Conservation (phyloP, 2,797 vertebrate genomes). For the Triplophysa yarkandensis region DNA sequence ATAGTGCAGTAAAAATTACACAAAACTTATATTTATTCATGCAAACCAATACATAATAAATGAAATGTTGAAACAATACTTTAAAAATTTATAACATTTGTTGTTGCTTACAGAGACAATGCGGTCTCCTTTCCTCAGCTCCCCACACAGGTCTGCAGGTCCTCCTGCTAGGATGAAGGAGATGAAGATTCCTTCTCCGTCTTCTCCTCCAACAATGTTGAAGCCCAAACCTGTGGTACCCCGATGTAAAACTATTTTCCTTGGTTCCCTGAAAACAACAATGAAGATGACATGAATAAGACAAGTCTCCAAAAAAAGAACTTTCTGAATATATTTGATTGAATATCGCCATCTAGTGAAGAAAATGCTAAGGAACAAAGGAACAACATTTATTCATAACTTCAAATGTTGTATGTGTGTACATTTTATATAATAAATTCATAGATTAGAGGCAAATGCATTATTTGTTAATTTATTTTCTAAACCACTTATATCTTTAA, state of each 20-base stretch:
- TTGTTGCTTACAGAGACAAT: conserved; percentile 86
- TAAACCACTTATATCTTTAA: too few relatives aligned
- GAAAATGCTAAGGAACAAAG: conserved; percentile 6
- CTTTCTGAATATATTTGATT: background rate
- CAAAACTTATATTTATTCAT: conserved; percentile 6
- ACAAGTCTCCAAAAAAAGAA: background rate
- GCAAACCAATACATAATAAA: conserved; percentile 7
- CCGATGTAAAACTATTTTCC: conserved; percentile 92
- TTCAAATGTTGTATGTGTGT: background rate
- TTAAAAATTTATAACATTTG: background rate
- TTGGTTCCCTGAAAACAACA: conserved; percentile 80
- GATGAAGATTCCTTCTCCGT: conserved; percentile 98
- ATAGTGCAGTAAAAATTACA: conserved; percentile 10
- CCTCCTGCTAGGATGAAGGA: conserved; percentile 97
- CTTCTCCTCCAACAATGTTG: conserved; percentile 98
- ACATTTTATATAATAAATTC: background rate
- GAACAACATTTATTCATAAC: background rate
- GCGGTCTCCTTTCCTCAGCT: conserved; percentile 93
- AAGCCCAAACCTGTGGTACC: conserved; percentile 95
- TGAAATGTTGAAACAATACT: background rate
- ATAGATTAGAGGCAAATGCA: background rate
- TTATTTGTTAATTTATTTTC: too few relatives aligned
- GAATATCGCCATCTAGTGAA: conserved; percentile 52
- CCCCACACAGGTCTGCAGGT: conserved; percentile 94
- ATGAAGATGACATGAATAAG: background rate